These are phyloP conservation scores for Drepanosiphum platanoidis DNA, from an alignment of 2,888 invertebrate species.

Conservation along the genomic window DNA sequence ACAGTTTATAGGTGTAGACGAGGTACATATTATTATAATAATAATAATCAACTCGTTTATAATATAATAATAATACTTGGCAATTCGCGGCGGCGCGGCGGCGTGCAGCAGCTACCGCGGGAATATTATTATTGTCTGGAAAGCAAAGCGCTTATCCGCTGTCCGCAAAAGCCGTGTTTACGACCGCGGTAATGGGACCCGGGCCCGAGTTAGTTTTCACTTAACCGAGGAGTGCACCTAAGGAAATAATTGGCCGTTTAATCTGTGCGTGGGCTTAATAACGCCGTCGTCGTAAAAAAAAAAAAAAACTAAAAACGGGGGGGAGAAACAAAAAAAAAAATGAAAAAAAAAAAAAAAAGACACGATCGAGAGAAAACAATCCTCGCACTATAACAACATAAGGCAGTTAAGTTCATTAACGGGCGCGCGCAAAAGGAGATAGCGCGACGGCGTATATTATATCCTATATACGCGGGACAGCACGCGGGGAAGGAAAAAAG, in stretches of 20 bases:
- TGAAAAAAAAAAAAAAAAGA: slow-evolving; percentile 37
- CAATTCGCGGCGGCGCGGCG: too few species aligned
- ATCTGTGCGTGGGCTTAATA: slow-evolving; percentile 57
- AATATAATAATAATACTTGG: not conserved
- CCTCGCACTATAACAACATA: slow-evolving; percentile 38
- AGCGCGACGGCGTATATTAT: slow-evolving; percentile 23
- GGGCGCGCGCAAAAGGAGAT: slow-evolving; percentile 43
- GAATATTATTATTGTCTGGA: slow-evolving; percentile 9
- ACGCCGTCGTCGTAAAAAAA: slow-evolving; percentile 20
- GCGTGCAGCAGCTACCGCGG: too few species aligned
- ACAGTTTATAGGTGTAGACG: too few species aligned
- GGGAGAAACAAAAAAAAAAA: not conserved
- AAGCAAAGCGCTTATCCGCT: slow-evolving; percentile 57
- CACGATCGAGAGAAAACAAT: slow-evolving; percentile 56
- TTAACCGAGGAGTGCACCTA: slow-evolving; percentile 54
- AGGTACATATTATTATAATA: too few species aligned
- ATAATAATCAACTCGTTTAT: not conserved
- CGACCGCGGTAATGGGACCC: slow-evolving; percentile 54
- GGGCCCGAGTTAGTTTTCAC: slow-evolving; percentile 56
- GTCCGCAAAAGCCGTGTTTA: slow-evolving; percentile 62
- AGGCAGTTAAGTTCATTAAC: slow-evolving; percentile 61
- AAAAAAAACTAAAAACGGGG: not conserved
- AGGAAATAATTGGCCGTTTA: slow-evolving; percentile 62
- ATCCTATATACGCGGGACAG: not conserved
- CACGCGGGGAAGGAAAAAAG: slow-evolving; percentile 7